These are phyloP conservation scores for Myiozetetes cayanensis DNA, from an alignment of 2,113 vertebrate genomes.

Conservation along the genomic window DNA sequence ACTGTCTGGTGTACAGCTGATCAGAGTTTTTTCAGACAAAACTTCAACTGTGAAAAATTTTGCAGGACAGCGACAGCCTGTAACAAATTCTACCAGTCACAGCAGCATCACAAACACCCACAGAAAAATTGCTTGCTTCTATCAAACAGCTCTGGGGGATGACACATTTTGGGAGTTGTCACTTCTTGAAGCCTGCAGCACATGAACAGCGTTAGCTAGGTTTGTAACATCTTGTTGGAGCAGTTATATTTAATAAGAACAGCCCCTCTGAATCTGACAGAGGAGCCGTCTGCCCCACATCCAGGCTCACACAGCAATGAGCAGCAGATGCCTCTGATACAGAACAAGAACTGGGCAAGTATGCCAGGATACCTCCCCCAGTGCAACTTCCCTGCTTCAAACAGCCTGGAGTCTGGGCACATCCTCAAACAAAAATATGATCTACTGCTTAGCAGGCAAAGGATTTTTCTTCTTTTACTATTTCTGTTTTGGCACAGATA, in stretches of 20 bases:
- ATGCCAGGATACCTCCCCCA: background rate
- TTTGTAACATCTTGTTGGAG: background rate
- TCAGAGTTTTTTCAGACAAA: background rate
- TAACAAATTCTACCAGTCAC: background rate
- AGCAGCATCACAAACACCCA: background rate
- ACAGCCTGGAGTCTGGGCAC: background rate
- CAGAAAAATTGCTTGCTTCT: background rate
- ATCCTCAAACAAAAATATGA: background rate
- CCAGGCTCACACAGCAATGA: background rate
- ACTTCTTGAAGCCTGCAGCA: background rate
- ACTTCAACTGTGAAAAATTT: background rate
- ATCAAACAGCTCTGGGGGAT: background rate
- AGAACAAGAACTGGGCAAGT: background rate
- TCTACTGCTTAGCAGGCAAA: background rate
- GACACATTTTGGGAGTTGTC: background rate
- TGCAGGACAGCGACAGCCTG: background rate
- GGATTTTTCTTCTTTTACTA: background rate
- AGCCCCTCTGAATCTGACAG: background rate
- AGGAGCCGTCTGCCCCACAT: background rate
- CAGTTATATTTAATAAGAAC: slow-evolving; percentile 13
- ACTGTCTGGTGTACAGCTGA: background rate
- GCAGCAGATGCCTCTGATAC: background rate
- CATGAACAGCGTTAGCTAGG: background rate
- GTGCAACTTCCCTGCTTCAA: background rate
- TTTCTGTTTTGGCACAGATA: background rate